Percentiles rank a stretch among this genome's conserved stretches.
Conservation (phyloP, 1,140 invertebrate species). For the Orussus abietinus region DNA sequence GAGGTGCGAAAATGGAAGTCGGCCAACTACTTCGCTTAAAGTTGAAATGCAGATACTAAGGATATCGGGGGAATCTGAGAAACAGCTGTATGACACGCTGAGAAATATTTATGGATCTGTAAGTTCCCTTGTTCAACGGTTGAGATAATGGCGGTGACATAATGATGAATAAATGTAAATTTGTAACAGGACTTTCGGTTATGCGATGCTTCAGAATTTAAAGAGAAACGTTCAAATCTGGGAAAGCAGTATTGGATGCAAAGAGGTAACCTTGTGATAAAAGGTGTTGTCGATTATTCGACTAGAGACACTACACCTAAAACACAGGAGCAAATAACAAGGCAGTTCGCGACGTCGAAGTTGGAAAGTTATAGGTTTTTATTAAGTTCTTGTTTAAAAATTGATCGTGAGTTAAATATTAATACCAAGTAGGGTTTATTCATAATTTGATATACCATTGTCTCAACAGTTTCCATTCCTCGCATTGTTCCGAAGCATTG, state of each 20-base stretch:
- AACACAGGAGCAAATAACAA: constrained; percentile 58
- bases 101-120: constrained; percentile 65
- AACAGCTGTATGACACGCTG: constrained; percentile 66
- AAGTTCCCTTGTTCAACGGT: no score
- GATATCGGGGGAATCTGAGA: constrained; percentile 62
- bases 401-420: no score
- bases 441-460: neutral
- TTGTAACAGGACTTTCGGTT: constrained; percentile 52
- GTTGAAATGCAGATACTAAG: constrained; percentile 68
- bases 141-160: no score
- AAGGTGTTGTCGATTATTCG: constrained; percentile 66
- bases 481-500: constrained; percentile 71
- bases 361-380: constrained; percentile 60
- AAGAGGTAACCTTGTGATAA: constrained; percentile 66
- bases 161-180: no score
- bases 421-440: no score
- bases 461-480: constrained; percentile 64
- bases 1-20: neutral
- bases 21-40: constrained; percentile 49
- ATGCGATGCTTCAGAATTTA: constrained; percentile 47
- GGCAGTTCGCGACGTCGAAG: constrained; percentile 66
- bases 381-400: no score
- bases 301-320: constrained; percentile 50
- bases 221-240: constrained; percentile 64
- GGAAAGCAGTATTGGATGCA: constrained; percentile 70